A percentile compares a stretch with the other conserved stretches of the same genome.
Conservation (phyloP, 2,888 invertebrate genomes). For the Pandemis cinnamomeana region DNA sequence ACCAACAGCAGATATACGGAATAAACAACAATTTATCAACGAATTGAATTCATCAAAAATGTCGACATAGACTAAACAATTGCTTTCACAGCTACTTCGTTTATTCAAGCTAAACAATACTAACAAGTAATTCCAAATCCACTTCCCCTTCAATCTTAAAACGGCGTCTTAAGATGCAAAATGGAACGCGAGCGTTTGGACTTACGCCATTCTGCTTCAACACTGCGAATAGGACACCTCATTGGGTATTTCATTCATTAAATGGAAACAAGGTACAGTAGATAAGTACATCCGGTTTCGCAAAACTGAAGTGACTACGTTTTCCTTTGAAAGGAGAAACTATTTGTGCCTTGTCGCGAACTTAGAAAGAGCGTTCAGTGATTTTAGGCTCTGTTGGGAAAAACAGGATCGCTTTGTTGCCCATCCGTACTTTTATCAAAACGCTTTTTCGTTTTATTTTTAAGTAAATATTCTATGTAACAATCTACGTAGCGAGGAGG, state of each 20-base stretch:
- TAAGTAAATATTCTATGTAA: no score
- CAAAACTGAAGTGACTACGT: slow-evolving; percentile 14
- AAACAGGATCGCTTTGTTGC: no score
- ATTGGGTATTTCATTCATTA: slow-evolving; percentile 37
- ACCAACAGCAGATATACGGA: not conserved
- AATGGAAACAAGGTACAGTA: slow-evolving; percentile 35
- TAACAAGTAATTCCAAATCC: not conserved
- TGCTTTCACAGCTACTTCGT: slow-evolving; percentile 30
- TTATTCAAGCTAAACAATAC: slow-evolving; percentile 1
- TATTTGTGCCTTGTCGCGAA: not conserved
- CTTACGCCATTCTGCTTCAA: not conserved
- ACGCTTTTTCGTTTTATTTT: no score
- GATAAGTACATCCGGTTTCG: slow-evolving; percentile 36
- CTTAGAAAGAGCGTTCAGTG: not conserved
- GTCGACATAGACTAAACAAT: slow-evolving; percentile 31
- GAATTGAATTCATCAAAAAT: slow-evolving; percentile 34
- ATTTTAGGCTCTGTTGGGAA: not conserved
- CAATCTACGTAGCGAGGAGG: no score
- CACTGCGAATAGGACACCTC: slow-evolving; percentile 35
- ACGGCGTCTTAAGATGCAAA: not conserved
- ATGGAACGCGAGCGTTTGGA: not conserved
- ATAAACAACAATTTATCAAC: slow-evolving; percentile 25
- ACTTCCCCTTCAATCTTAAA: not conserved
- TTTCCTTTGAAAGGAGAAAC: slow-evolving; percentile 7
- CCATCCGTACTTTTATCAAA: no score